These are phyloP conservation scores for Pammene fasciana DNA, from an alignment of 2,888 invertebrate species.

Conservation along the genomic window DNA sequence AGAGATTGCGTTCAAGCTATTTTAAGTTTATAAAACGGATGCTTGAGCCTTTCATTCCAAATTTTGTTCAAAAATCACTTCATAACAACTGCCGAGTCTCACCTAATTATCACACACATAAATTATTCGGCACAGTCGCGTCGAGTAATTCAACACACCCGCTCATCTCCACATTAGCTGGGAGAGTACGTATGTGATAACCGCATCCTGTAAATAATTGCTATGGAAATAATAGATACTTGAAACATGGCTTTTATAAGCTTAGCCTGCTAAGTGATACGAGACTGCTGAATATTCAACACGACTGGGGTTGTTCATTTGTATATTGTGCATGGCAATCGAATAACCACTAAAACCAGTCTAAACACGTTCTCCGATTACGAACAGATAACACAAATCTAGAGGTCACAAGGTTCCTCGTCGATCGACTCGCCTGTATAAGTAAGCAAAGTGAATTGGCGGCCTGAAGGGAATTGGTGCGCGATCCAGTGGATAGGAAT, in stretches of 20 bases:
- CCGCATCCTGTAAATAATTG: constrained; percentile 72
- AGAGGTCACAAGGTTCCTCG: not conserved
- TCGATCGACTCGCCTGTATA: not conserved
- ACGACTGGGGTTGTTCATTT: constrained; percentile 44
- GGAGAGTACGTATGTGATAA: constrained; percentile 57
- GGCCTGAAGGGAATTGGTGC: constrained; percentile 21
- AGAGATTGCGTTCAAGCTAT: too few relatives aligned
- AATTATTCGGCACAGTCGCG: constrained; percentile 58
- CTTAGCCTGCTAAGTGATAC: constrained; percentile 52
- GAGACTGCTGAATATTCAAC: constrained; percentile 65
- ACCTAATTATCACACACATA: constrained; percentile 64
- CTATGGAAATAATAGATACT: constrained; percentile 68
- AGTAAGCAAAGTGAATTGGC: not conserved
- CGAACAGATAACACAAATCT: not conserved
- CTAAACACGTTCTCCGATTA: not conserved
- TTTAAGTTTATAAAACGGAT: too few relatives aligned
- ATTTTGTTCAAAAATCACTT: constrained; percentile 3
- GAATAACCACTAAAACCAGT: not conserved
- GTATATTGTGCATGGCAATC: not conserved
- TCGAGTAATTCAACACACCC: constrained; percentile 64
- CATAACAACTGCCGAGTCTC: constrained; percentile 31
- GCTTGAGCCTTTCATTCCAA: too few relatives aligned
- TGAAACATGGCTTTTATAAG: constrained; percentile 54
- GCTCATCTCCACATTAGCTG: constrained; percentile 53
- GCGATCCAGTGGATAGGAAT: not conserved